Percentiles rank a stretch among this genome's conserved stretches.
These are phyloP conservation scores for Sarcophaga rosellei DNA, from an alignment of 2,888 invertebrate species.

Conservation along the genomic window DNA sequence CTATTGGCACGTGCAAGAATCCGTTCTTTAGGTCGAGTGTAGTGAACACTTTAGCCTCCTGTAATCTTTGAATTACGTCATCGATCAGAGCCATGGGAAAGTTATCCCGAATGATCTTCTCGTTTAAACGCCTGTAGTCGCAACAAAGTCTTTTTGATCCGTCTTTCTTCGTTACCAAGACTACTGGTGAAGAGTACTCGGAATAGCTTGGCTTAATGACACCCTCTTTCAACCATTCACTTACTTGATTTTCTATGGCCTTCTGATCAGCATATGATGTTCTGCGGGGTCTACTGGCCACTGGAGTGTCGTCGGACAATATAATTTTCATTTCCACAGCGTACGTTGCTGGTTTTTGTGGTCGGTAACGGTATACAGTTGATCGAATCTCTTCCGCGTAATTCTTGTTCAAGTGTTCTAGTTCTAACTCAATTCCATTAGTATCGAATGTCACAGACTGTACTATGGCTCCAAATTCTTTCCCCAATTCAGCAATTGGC, in stretches of 20 bases:
- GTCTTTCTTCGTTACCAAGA: neutral
- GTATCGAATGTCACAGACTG: no score
- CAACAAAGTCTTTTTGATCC: conserved; percentile 72
- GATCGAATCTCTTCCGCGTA: neutral
- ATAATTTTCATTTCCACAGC: neutral
- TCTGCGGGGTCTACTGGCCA: neutral
- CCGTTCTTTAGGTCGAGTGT: neutral
- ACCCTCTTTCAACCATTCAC: neutral
- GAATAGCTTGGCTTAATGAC: no score
- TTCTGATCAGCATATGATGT: neutral
- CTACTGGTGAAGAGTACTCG: neutral
- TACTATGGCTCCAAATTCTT: neutral
- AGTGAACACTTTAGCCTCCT: conserved; percentile 15
- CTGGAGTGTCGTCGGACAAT: conserved; percentile 10
- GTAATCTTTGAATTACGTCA: conserved; percentile 46
- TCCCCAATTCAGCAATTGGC: neutral
- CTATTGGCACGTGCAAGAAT: no score
- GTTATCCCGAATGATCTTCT: conserved; percentile 53
- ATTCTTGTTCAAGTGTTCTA: neutral
- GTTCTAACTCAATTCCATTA: neutral
- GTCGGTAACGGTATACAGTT: neutral
- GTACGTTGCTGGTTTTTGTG: neutral
- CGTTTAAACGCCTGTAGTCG: conserved; percentile 72
- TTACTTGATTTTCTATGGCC: neutral
- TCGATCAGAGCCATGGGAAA: conserved; percentile 60